phyloP scores from a whole-genome alignment of 2,113 vertebrate genomes.

The Varanus komodoensis region DNA sequence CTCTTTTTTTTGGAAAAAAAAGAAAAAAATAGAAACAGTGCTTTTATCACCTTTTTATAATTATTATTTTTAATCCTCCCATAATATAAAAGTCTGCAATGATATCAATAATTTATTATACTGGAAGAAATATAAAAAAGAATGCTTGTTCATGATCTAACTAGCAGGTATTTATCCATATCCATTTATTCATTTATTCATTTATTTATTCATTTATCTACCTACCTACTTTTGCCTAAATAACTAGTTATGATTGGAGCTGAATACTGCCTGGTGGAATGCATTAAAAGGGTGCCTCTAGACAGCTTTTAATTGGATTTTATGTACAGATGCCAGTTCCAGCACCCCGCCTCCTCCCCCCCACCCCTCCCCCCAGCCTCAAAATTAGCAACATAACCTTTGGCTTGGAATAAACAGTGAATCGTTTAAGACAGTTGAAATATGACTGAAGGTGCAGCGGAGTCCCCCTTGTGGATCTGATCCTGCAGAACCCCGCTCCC shows the following conservation, averaged over 20 bases:
- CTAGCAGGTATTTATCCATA: constrained; percentile 72
- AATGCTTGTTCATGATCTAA: constrained; percentile 88
- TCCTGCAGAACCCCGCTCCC: constrained; percentile 72
- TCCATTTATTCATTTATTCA: neutral
- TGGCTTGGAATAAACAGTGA: constrained; percentile 89
- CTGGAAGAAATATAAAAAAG: constrained; percentile 95
- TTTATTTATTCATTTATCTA: neutral
- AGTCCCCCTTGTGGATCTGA: constrained; percentile 78
- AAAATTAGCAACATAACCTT: constrained; percentile 85
- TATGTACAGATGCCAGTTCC: constrained; percentile 76
- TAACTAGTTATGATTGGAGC: constrained; percentile 86
- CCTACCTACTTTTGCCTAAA: constrained; percentile 76
- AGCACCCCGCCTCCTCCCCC: constrained; percentile 62
- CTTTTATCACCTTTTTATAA: constrained; percentile 81
- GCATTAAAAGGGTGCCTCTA: constrained; percentile 79
- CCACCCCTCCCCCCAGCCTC: neutral
- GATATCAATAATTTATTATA: constrained; percentile 94
- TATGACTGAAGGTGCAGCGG: constrained; percentile 81
- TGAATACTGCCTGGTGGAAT: constrained; percentile 85
- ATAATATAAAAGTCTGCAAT: constrained; percentile 96
- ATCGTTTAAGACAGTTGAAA: constrained; percentile 83
- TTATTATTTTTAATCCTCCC: constrained; percentile 79
- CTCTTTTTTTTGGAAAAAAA: constrained; percentile 88
- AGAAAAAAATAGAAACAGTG: constrained; percentile 93
- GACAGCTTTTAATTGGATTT: constrained; percentile 80